phyloP scores from a whole-genome alignment of 2,113 vertebrate genomes.

The Stigmatopora nigra region DNA sequence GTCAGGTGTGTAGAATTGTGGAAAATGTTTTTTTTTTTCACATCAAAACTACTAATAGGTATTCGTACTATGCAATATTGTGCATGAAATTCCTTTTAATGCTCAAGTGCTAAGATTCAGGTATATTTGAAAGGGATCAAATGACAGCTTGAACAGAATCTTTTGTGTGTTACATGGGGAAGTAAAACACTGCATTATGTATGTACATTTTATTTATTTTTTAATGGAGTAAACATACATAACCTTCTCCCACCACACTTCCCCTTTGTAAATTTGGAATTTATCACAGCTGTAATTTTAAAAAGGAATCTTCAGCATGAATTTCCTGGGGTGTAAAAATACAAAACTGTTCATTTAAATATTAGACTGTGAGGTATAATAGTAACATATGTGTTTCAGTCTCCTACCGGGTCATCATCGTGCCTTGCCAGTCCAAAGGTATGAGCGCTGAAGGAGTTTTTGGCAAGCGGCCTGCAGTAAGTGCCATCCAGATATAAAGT shows the following conservation, averaged over 20 bases:
- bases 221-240: background rate
- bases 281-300: background rate
- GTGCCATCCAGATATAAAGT: conserved; percentile 49
- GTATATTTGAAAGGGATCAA: background rate
- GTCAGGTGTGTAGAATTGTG: conserved; percentile 2
- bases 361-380: background rate
- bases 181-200: background rate
- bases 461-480: conserved; percentile 17
- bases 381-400: conserved; percentile 16
- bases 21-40: too few species aligned
- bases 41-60: too few species aligned
- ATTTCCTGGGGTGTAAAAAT: background rate
- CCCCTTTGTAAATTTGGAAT: background rate
- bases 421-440: conserved; percentile 15
- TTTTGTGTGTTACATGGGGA: background rate
- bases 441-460: conserved; percentile 19
- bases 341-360: background rate
- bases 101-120: background rate
- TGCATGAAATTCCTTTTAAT: background rate
- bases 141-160: background rate
- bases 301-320: background rate
- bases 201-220: background rate
- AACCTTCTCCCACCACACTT: background rate
- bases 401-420: conserved; percentile 6
- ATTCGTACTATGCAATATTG: background rate